Conservation (phyloP, 2,888 invertebrate genomes). For the Andrena bucephala region DNA sequence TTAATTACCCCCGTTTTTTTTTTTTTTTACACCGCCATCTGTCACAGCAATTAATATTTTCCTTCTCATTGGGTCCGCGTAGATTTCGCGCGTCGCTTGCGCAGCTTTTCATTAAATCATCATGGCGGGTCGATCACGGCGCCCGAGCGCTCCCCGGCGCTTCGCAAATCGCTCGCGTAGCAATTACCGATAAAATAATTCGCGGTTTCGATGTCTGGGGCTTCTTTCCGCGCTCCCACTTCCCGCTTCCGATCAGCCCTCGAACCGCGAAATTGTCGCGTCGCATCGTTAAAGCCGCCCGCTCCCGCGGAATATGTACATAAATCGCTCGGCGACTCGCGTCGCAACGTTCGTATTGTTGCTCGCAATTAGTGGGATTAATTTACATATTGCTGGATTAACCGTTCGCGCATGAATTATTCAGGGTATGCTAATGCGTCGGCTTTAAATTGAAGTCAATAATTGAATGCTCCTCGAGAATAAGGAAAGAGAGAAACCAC, state of each 20-base stretch:
- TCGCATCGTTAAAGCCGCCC: conserved; percentile 59
- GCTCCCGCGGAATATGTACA: conserved; percentile 68
- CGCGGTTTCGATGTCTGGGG: background rate
- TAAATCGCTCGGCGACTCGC: conserved; percentile 68
- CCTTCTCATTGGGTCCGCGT: no score
- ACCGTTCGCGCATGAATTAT: conserved; percentile 82
- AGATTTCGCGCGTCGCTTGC: background rate
- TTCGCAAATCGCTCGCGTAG: conserved; percentile 39
- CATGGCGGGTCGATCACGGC: conserved; percentile 23
- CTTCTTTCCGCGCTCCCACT: background rate
- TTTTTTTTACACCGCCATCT: background rate
- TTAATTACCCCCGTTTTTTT: conserved; percentile 18
- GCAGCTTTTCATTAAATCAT: conserved; percentile 32
- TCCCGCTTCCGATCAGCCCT: conserved; percentile 61
- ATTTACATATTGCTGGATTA: conserved; percentile 83
- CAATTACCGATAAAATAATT: conserved; percentile 56
- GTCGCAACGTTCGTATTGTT: conserved; percentile 74
- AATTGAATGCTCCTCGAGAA: conserved; percentile 69
- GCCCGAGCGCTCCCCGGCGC: conserved; percentile 3
- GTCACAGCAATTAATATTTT: conserved; percentile 28
- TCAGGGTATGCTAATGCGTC: conserved; percentile 81
- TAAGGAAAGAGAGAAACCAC: conserved; percentile 41
- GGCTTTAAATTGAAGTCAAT: conserved; percentile 75
- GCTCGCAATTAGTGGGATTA: conserved; percentile 83
- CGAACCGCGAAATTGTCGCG: conserved; percentile 56